These are phyloP conservation scores for Gopherus flavomarginatus DNA, from an alignment of 2,113 vertebrate genomes.

Conservation along the genomic window DNA sequence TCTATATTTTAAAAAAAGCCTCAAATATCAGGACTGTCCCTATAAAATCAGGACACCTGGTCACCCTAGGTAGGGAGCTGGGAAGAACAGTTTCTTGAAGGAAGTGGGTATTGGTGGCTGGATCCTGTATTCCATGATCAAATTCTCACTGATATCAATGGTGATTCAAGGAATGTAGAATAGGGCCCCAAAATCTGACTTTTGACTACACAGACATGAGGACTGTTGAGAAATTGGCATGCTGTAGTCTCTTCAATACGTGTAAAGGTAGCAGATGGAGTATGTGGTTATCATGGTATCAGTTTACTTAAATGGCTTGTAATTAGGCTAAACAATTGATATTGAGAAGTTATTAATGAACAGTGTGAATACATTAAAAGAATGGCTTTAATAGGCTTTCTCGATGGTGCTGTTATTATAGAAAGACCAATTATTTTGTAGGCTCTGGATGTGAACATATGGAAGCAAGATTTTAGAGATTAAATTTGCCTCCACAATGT, in stretches of 20 bases:
- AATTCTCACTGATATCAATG: accelerated
- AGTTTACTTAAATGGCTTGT: neutral
- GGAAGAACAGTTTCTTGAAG: neutral
- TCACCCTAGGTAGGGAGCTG: neutral
- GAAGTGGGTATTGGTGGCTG: neutral
- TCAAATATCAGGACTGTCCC: too few relatives aligned
- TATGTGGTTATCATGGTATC: neutral
- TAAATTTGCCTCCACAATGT: neutral
- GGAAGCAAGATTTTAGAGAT: neutral
- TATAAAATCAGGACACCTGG: too few relatives aligned
- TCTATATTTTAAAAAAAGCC: too few relatives aligned
- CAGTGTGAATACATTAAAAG: neutral
- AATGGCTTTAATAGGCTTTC: neutral
- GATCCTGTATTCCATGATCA: neutral
- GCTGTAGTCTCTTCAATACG: neutral
- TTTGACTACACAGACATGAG: neutral
- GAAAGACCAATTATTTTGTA: neutral
- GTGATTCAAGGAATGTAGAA: neutral
- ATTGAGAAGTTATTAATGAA: neutral
- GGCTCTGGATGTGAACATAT: neutral
- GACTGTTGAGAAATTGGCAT: neutral
- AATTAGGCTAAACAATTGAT: neutral
- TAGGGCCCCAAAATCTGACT: neutral
- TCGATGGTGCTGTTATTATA: neutral
- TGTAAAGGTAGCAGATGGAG: neutral